These are phyloP conservation scores for Otolemur garnettii DNA, from an alignment of 2,113 vertebrate species.

Conservation along the genomic window DNA sequence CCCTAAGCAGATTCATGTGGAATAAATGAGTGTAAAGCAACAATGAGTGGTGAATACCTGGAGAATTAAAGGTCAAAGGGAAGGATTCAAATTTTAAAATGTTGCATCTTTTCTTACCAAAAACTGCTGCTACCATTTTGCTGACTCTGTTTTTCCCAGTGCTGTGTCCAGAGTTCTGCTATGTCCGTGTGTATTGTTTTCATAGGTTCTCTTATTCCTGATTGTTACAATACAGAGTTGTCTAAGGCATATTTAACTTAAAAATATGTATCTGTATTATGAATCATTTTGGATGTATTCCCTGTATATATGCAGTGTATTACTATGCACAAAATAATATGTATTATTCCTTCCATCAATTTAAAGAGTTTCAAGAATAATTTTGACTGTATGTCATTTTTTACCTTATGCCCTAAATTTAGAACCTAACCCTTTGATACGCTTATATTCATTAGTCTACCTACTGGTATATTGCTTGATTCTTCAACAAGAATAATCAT, in stretches of 20 bases:
- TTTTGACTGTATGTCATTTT: conserved; percentile 12
- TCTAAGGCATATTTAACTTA: background rate
- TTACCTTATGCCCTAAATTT: conserved; percentile 15
- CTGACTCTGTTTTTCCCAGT: conserved; percentile 38
- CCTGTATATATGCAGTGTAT: background rate
- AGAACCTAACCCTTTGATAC: background rate
- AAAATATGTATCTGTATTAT: conserved; percentile 12
- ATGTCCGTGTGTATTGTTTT: background rate
- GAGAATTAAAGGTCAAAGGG: background rate
- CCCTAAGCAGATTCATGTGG: background rate
- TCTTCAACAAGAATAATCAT: conserved; percentile 14
- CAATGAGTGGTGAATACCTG: background rate
- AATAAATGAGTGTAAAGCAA: background rate
- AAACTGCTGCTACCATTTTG: background rate
- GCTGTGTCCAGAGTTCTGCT: background rate
- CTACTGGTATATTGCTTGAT: background rate
- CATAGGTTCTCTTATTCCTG: background rate
- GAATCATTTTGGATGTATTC: background rate
- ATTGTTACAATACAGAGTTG: background rate
- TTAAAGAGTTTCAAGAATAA: background rate
- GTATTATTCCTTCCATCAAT: background rate
- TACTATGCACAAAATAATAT: background rate
- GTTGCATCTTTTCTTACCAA: background rate
- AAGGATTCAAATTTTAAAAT: background rate
- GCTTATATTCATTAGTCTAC: background rate